These are phyloP conservation scores for Drosophila nebulosa DNA, from an alignment of 1,140 invertebrate genomes.

Conservation along the genomic window DNA sequence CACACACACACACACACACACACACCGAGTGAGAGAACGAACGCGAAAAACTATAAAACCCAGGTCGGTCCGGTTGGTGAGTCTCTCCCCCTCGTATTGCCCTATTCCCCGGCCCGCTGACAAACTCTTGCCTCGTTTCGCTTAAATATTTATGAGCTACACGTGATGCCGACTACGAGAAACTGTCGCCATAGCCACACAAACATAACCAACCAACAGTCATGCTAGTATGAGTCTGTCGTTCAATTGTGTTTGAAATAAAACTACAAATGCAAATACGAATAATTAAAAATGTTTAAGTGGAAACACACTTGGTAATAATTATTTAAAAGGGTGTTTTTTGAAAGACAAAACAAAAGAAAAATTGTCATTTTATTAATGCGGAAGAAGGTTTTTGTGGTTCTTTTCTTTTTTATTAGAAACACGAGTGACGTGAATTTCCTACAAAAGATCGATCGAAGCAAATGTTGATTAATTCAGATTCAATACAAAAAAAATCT, in stretches of 20 bases:
- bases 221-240: background rate
- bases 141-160: constrained; percentile 74
- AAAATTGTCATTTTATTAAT: background rate
- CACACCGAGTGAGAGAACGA: background rate
- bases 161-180: constrained; percentile 50
- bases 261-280: background rate
- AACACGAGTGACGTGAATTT: background rate
- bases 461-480: background rate
- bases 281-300: background rate
- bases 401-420: background rate
- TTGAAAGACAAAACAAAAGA: background rate
- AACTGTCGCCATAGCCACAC: background rate
- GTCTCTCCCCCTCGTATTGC: constrained; percentile 13
- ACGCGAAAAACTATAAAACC: constrained; percentile 62
- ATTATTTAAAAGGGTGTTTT: background rate
- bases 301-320: background rate
- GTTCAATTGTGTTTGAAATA: background rate
- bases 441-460: background rate
- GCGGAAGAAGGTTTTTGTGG: background rate
- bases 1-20: constrained; percentile 43
- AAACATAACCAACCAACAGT: background rate
- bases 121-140: constrained; percentile 12
- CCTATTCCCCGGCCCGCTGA: background rate
- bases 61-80: background rate
- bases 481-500: background rate